Percentiles rank a stretch among this genome's conserved stretches.
Conservation (phyloP, 2,797 vertebrate species). For the Fratercula arctica region DNA sequence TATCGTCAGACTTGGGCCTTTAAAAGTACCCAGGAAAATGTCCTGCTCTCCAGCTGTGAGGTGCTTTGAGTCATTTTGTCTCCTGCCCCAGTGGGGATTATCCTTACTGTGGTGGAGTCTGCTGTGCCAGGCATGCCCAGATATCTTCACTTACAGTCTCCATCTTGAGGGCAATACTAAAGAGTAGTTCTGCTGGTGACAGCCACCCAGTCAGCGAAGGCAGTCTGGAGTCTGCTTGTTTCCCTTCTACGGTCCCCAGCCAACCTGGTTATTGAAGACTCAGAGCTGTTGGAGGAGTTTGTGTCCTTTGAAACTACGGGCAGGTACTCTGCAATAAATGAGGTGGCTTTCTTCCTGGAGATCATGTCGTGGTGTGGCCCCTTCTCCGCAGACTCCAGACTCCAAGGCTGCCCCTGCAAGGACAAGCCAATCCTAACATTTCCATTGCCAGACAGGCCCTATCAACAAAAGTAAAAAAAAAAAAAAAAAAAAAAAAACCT, state of each 20-base stretch:
- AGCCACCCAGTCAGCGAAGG: neutral
- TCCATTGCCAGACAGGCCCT: neutral
- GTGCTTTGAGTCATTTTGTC: neutral
- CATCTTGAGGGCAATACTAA: neutral
- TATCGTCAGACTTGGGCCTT: neutral
- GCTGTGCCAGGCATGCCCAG: neutral
- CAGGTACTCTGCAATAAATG: neutral
- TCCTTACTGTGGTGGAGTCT: neutral
- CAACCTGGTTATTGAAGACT: neutral
- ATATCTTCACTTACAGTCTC: neutral
- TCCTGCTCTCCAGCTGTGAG: neutral
- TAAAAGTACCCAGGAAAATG: neutral
- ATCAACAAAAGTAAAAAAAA: neutral
- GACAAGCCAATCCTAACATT: neutral
- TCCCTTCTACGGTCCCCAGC: neutral
- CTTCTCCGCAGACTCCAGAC: neutral
- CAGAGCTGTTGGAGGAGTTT: neutral
- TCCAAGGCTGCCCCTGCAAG: neutral
- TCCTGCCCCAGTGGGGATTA: neutral
- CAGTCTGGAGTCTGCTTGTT: neutral
- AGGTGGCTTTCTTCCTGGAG: neutral
- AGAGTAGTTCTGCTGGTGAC: neutral
- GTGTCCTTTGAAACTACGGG: neutral
- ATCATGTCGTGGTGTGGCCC: neutral
- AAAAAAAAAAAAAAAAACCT: fast-evolving